These are phyloP conservation scores for Carassius auratus DNA, from an alignment of 2,113 vertebrate species.

Conservation along the genomic window DNA sequence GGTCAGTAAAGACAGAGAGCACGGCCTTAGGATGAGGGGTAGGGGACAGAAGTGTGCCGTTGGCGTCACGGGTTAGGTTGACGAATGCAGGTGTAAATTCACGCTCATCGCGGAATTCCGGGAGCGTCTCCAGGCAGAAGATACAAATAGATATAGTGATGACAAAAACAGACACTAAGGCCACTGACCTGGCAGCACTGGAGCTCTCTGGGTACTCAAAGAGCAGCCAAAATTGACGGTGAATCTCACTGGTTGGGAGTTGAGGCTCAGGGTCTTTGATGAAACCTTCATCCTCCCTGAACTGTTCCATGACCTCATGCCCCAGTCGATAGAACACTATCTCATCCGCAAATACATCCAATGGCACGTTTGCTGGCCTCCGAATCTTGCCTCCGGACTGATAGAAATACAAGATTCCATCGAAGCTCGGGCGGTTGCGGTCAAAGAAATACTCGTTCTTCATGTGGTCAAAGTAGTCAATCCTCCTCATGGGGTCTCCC, in stretches of 20 bases:
- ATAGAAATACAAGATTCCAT: conserved; percentile 96
- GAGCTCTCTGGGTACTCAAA: conserved; percentile 98
- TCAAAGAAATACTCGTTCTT: conserved; percentile 98
- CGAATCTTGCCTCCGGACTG: conserved; percentile 93
- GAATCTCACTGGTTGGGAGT: conserved; percentile 87
- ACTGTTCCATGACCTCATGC: conserved; percentile 92
- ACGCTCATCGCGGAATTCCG: conserved; percentile 89
- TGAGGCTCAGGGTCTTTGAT: conserved; percentile 88
- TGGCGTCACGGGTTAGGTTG: conserved; percentile 69
- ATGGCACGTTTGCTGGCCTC: conserved; percentile 91
- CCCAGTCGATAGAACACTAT: conserved; percentile 95
- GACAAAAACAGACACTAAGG: conserved; percentile 90
- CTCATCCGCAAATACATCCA: conserved; percentile 92
- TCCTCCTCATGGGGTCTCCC: conserved; percentile 87
- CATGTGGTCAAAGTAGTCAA: conserved; percentile 94
- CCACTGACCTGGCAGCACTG: conserved; percentile 87
- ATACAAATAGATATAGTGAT: conserved; percentile 96
- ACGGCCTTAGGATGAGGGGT: conserved; percentile 62
- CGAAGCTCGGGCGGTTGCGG: conserved; percentile 94
- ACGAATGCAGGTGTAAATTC: conserved; percentile 55
- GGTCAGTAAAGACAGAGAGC: conserved; percentile 83
- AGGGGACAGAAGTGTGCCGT: conserved; percentile 56
- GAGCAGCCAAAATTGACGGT: conserved; percentile 94
- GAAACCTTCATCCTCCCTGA: conserved; percentile 94
- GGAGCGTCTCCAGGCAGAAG: conserved; percentile 95